These are phyloP conservation scores for Lutjanus erythropterus DNA, from an alignment of 2,113 vertebrate genomes.

Conservation along the genomic window DNA sequence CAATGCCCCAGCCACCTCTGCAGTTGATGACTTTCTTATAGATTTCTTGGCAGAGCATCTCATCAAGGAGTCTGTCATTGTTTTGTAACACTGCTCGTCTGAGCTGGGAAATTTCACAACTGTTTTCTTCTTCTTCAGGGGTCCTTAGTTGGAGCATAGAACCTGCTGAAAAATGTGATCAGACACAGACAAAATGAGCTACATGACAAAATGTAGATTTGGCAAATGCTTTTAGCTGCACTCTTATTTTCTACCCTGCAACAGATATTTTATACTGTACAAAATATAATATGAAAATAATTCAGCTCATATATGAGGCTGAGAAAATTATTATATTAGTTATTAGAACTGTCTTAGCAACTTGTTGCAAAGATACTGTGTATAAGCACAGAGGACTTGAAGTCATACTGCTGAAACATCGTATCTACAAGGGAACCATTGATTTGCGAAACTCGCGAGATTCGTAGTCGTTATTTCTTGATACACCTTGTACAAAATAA, in stretches of 20 bases:
- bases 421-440: no score
- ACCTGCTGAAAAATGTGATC: slow-evolving; percentile 38
- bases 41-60: slow-evolving; percentile 88
- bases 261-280: background rate
- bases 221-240: background rate
- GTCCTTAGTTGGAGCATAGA: slow-evolving; percentile 87
- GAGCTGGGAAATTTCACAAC: slow-evolving; percentile 85
- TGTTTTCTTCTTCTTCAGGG: slow-evolving; percentile 66
- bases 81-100: slow-evolving; percentile 86
- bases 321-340: no score
- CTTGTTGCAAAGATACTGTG: background rate
- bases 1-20: slow-evolving; percentile 92
- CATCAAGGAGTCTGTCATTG: slow-evolving; percentile 81
- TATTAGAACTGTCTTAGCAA: background rate
- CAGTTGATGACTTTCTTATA: slow-evolving; percentile 91
- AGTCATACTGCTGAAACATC: no score
- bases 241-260: background rate
- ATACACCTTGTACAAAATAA: no score
- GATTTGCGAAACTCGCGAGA: no score
- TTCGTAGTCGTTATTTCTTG: no score
- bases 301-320: background rate
- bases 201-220: background rate
- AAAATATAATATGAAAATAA: background rate
- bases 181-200: background rate
- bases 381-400: no score